phyloP scores from a whole-genome alignment of 2,888 invertebrate genomes.

The Fragum sueziense region DNA sequence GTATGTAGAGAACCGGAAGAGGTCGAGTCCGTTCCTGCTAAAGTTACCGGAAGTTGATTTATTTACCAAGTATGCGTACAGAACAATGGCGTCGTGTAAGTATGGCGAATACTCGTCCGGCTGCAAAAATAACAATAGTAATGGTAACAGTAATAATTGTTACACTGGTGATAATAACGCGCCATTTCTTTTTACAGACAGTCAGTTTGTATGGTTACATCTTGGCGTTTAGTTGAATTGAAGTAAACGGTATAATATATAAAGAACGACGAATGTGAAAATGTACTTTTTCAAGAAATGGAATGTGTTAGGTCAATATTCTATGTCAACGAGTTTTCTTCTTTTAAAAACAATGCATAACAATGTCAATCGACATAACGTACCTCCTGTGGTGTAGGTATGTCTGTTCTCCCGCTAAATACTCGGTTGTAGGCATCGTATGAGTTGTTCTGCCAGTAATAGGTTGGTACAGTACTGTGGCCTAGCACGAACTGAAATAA shows the following conservation, averaged over 20 bases:
- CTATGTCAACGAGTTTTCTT: no score
- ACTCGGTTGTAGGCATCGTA: slow-evolving; percentile 20
- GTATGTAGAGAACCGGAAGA: slow-evolving; percentile 8
- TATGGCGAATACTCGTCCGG: slow-evolving; percentile 52
- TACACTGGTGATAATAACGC: no score
- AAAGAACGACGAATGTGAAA: no score
- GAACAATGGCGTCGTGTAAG: slow-evolving; percentile 47
- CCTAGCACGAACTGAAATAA: slow-evolving; percentile 49
- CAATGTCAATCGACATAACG: no score
- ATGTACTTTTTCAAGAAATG: no score
- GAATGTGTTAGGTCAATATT: no score
- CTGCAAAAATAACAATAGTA: slow-evolving; percentile 34
- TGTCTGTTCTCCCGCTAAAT: slow-evolving; percentile 38
- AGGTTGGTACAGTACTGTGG: slow-evolving; percentile 22
- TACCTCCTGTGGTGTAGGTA: slow-evolving; percentile 46
- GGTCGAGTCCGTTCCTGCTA: slow-evolving; percentile 17
- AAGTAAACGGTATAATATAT: no score
- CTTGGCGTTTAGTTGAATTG: no score
- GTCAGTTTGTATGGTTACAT: no score
- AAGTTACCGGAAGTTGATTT: slow-evolving; percentile 24
- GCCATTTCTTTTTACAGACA: no score
- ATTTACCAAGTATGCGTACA: slow-evolving; percentile 40
- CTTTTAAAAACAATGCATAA: no score
- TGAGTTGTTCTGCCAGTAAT: slow-evolving; percentile 36
- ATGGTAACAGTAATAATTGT: neutral